phyloP scores from a whole-genome alignment of 2,797 vertebrate genomes.

The Triplophysa bombifrons region DNA sequence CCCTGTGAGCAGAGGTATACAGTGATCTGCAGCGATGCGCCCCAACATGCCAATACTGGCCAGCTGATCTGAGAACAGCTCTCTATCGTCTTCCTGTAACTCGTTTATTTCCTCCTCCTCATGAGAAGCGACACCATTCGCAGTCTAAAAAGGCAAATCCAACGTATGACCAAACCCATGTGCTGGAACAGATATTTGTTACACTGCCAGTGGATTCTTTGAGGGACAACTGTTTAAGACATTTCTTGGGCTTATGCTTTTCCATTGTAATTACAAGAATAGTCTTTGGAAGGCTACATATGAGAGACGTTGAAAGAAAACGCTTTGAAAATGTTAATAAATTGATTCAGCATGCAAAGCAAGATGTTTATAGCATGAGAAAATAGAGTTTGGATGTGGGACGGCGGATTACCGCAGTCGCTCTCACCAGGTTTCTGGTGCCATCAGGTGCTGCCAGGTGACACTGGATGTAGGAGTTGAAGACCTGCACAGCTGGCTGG shows the following conservation, averaged over 20 bases:
- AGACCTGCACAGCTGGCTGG: constrained; percentile 96
- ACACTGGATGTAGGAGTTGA: constrained; percentile 99
- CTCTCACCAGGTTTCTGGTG: constrained; percentile 95
- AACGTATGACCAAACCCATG: background rate
- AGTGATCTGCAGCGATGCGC: constrained; percentile 94
- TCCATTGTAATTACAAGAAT: constrained; percentile 11
- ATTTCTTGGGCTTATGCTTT: constrained; percentile 22
- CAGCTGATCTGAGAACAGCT: constrained; percentile 96
- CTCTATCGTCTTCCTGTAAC: constrained; percentile 96
- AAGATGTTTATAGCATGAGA: background rate
- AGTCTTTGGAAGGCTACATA: background rate
- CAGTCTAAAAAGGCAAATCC: constrained; percentile 77
- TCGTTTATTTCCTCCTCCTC: constrained; percentile 98
- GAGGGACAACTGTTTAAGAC: constrained; percentile 1
- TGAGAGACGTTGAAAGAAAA: background rate
- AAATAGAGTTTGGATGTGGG: background rate
- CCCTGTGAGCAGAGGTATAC: constrained; percentile 96
- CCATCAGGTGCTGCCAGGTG: constrained; percentile 96
- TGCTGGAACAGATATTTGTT: background rate
- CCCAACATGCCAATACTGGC: constrained; percentile 97
- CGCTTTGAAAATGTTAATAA: background rate
- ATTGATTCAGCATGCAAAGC: background rate
- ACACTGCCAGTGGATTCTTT: constrained; percentile 11
- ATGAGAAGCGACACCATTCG: constrained; percentile 91
- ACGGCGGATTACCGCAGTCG: background rate